Evolutionary conservation across 2,113 vertebrate species (phyloP).

Genomic region (Rousettus leschenaultii): DNA sequence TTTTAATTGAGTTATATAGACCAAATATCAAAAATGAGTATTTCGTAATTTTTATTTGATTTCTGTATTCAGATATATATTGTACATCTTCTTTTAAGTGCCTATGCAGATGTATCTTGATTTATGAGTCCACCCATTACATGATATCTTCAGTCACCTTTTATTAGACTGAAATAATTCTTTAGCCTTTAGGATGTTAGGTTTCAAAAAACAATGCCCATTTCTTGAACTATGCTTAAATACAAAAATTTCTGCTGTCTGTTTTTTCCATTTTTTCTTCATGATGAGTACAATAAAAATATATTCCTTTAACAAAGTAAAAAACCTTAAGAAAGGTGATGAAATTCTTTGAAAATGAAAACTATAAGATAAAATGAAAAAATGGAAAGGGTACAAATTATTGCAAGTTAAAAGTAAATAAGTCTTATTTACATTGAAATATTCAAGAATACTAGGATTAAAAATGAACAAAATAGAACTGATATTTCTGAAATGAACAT

Average conservation of each 20-base stretch:
- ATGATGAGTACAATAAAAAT: not conserved
- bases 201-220: not conserved
- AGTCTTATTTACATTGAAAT: too few relatives aligned
- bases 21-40: not conserved
- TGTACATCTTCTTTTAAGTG: not conserved
- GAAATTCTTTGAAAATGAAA: conserved; percentile 16
- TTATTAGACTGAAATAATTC: not conserved
- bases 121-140: not conserved
- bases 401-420: conserved; percentile 32
- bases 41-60: not conserved
- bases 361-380: not conserved
- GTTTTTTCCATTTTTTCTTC: not conserved
- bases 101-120: not conserved
- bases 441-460: conserved; percentile 37
- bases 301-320: not conserved
- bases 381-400: conserved; percentile 12
- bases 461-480: conserved; percentile 36
- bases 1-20: not conserved
- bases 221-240: not conserved
- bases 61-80: not conserved
- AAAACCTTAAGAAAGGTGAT: not conserved
- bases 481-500: conserved; percentile 60
- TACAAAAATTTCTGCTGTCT: not conserved
- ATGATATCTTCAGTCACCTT: not conserved
- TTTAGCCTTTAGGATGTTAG: not conserved